Conservation (phyloP, 2,797 vertebrate genomes). For the Salarias fasciatus region DNA sequence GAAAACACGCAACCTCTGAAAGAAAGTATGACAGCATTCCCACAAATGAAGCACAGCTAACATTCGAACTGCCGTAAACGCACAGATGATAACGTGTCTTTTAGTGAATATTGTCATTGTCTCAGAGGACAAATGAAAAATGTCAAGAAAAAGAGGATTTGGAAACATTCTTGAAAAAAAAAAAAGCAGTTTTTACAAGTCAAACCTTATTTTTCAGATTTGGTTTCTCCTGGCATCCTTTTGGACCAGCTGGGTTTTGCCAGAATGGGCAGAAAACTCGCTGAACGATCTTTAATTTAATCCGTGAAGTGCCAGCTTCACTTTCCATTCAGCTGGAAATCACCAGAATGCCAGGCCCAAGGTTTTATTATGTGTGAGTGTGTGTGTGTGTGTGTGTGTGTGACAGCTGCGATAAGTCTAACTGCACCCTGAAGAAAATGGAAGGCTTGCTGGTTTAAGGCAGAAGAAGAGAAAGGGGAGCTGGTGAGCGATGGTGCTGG, state of each 20-base stretch:
- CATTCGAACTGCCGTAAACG: too few species aligned
- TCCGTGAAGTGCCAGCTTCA: conserved; percentile 30
- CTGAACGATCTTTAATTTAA: conserved; percentile 43
- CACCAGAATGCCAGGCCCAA: conserved; percentile 22
- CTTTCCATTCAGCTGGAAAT: conserved; percentile 37
- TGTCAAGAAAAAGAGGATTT: too few species aligned
- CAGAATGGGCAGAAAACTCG: neutral
- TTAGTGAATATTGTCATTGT: too few species aligned
- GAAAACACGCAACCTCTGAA: too few species aligned
- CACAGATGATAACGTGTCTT: too few species aligned
- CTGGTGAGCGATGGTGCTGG: conserved; percentile 15
- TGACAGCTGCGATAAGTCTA: conserved; percentile 38
- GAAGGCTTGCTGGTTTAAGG: conserved; percentile 25
- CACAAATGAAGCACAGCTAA: too few species aligned
- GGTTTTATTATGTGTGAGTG: conserved; percentile 1
- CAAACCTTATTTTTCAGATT: too few species aligned
- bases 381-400: neutral
- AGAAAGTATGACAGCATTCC: too few species aligned
- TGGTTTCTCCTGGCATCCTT: neutral
- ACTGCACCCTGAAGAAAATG: conserved; percentile 18
- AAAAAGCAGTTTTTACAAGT: too few species aligned
- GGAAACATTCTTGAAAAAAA: too few species aligned
- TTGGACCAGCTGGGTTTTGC: neutral
- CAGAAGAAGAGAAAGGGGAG: conserved; percentile 2
- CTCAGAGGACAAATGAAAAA: too few species aligned